Evolutionary conservation across 2,888 invertebrate species (phyloP).

Genomic region (Amphipoea lucens): DNA sequence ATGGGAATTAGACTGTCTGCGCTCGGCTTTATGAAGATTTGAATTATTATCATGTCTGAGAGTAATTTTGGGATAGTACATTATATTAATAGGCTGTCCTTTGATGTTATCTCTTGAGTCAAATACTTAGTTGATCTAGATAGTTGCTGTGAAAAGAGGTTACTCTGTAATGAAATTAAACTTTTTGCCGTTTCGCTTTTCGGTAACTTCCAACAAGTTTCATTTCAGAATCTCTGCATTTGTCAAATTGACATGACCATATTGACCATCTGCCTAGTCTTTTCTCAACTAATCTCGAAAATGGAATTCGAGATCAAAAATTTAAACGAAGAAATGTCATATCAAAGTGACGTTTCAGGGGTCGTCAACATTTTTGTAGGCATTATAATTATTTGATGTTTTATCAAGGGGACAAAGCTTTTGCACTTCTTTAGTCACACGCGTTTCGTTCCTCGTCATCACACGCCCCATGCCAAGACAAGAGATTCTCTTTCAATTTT

Average conservation of each 20-base stretch:
- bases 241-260: no score
- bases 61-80: constrained; percentile 36
- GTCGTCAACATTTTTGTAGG: no score
- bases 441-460: not conserved
- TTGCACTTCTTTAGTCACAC: not conserved
- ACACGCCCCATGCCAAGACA: not conserved
- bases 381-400: not conserved
- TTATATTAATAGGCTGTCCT: constrained; percentile 24
- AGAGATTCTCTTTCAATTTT: not conserved
- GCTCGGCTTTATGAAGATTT: constrained; percentile 33
- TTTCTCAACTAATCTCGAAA: no score
- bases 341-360: no score
- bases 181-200: not conserved
- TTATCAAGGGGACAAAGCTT: not conserved
- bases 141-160: not conserved
- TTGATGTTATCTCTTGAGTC: not conserved
- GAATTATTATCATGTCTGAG: constrained; percentile 39
- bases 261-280: no score
- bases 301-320: no score
- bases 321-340: no score
- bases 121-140: not conserved
- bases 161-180: not conserved
- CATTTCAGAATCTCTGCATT: no score
- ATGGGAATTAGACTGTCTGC: constrained; percentile 20
- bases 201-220: not conserved